phyloP scores from a whole-genome alignment of 2,888 invertebrate species.

The Troglohyphantes excavatus region DNA sequence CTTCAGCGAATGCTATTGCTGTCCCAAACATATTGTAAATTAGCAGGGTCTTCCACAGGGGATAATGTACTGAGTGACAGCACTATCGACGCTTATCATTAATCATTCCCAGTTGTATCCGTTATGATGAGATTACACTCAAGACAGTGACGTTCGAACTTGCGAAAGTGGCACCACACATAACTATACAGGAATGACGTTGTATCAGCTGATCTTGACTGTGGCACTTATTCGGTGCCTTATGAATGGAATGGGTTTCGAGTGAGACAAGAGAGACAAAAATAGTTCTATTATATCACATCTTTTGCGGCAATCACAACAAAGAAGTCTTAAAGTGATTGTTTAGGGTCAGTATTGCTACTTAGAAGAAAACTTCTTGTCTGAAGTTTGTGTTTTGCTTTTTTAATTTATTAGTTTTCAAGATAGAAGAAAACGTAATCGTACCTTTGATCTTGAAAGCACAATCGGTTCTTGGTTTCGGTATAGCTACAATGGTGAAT shows the following conservation, averaged over 20 bases:
- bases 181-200: background rate
- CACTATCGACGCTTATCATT: slow-evolving; percentile 23
- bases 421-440: background rate
- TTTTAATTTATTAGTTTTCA: background rate
- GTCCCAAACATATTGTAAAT: slow-evolving; percentile 28
- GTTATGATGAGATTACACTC: background rate
- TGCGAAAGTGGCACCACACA: background rate
- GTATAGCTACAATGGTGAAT: too few relatives aligned
- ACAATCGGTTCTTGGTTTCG: background rate
- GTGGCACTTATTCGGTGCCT: background rate
- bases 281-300: slow-evolving; percentile 1
- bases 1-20: background rate
- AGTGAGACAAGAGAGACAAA: background rate
- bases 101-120: slow-evolving; percentile 17
- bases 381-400: too few relatives aligned
- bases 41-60: slow-evolving; percentile 17
- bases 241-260: slow-evolving; percentile 1
- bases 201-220: background rate
- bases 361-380: background rate
- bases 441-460: background rate
- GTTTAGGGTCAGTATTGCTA: background rate
- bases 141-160: background rate
- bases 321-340: background rate
- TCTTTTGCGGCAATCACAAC: background rate
- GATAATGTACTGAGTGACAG: slow-evolving; percentile 32